A percentile compares a stretch with the other conserved stretches of the same genome.
Evolutionary conservation across 2,797 vertebrate species (phyloP).

Genomic region (Simalia tracyae): DNA sequence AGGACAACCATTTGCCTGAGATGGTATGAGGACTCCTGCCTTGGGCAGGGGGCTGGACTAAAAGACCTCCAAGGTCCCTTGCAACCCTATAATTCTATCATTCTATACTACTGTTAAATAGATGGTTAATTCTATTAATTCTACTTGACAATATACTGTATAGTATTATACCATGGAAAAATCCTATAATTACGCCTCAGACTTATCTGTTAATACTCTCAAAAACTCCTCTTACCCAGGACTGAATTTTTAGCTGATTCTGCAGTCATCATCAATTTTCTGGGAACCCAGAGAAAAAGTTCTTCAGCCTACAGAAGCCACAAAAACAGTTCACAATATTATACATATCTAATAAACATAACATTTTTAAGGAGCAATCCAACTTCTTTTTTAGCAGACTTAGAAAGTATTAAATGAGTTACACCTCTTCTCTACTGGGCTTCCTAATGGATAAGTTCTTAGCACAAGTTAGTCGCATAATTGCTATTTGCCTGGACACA

Average conservation of each 20-base stretch:
- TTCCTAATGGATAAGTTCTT: neutral
- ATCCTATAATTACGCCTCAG: neutral
- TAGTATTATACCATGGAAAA: constrained; percentile 16
- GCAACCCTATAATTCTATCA: no score
- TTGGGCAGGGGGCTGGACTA: no score
- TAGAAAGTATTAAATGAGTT: neutral
- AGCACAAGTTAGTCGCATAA: neutral
- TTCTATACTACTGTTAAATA: neutral
- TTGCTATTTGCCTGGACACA: neutral
- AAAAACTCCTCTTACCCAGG: constrained; percentile 82
- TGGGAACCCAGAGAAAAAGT: constrained; percentile 95
- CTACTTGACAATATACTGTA: neutral
- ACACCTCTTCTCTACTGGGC: neutral
- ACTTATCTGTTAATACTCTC: constrained; percentile 11
- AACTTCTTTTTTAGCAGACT: neutral
- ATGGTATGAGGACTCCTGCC: no score
- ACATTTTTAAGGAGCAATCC: neutral
- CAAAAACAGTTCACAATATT: neutral
- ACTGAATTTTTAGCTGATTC: constrained; percentile 94
- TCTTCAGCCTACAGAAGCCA: constrained; percentile 85
- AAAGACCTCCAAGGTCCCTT: no score
- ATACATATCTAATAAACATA: constrained; percentile 18
- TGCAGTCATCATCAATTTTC: constrained; percentile 95
- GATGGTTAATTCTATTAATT: neutral
- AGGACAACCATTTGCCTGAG: no score